phyloP scores from a whole-genome alignment of 2,797 vertebrate genomes.

The Catostomus latipinnis region DNA sequence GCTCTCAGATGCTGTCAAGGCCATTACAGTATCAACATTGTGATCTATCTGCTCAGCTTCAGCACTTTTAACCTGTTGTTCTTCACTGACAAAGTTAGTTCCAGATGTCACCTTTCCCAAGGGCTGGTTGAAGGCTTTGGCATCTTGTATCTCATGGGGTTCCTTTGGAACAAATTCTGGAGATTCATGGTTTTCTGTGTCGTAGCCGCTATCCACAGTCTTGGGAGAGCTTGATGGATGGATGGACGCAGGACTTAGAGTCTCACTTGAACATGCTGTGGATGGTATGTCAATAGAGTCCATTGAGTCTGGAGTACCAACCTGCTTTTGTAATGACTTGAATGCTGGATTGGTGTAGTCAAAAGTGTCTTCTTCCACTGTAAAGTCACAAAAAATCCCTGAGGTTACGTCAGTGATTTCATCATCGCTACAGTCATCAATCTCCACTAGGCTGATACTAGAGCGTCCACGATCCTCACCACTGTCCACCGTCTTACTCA shows the following conservation, averaged over 20 bases:
- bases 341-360: constrained; percentile 74
- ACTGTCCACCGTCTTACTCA: constrained; percentile 57
- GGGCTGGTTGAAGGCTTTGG: constrained; percentile 68
- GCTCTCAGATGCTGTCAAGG: constrained; percentile 65
- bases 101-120: constrained; percentile 65
- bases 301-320: constrained; percentile 87
- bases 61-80: constrained; percentile 39
- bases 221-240: constrained; percentile 82
- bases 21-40: constrained; percentile 46
- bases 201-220: constrained; percentile 93
- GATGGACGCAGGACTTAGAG: constrained; percentile 78
- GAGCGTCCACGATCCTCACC: constrained; percentile 75
- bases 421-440: constrained; percentile 82
- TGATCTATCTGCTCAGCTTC: constrained; percentile 55
- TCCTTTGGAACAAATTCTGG: constrained; percentile 95
- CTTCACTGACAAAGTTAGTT: constrained; percentile 54
- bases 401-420: constrained; percentile 85
- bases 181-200: constrained; percentile 96
- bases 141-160: constrained; percentile 81
- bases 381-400: constrained; percentile 79
- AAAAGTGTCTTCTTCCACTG: constrained; percentile 69
- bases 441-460: constrained; percentile 75
- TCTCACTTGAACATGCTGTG: constrained; percentile 81
- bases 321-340: constrained; percentile 87
- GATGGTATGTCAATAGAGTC: constrained; percentile 88